phyloP scores from a whole-genome alignment of 2,113 vertebrate genomes.

The Gracilinanus agilis region DNA sequence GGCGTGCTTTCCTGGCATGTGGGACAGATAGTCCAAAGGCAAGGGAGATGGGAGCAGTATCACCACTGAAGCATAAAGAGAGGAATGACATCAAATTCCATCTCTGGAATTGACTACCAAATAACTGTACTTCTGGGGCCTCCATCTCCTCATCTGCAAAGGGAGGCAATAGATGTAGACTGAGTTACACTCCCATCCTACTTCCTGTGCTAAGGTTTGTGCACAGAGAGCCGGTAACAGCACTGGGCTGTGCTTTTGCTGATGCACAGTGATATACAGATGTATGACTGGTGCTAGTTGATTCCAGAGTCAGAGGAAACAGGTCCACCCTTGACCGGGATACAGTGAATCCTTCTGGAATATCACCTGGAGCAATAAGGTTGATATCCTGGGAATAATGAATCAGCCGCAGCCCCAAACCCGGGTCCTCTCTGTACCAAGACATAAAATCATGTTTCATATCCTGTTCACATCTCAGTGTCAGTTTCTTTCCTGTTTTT shows the following conservation, averaged over 20 bases:
- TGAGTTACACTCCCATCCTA: no score
- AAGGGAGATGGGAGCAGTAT: no score
- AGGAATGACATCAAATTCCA: no score
- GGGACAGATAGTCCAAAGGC: no score
- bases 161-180: no score
- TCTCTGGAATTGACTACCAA: no score
- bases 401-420: background rate
- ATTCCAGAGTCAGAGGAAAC: background rate
- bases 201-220: constrained; percentile 1
- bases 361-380: background rate
- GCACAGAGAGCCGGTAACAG: accelerated
- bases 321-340: background rate
- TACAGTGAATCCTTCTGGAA: background rate
- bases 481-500: background rate
- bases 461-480: background rate
- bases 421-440: background rate
- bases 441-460: background rate
- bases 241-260: constrained; percentile 43
- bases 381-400: background rate
- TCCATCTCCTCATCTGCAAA: no score
- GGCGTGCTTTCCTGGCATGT: no score
- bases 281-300: background rate
- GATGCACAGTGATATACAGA: constrained; percentile 16
- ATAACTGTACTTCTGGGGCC: no score
- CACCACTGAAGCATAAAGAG: no score